phyloP scores from a whole-genome alignment of 2,797 vertebrate genomes.

The Lacerta agilis region DNA sequence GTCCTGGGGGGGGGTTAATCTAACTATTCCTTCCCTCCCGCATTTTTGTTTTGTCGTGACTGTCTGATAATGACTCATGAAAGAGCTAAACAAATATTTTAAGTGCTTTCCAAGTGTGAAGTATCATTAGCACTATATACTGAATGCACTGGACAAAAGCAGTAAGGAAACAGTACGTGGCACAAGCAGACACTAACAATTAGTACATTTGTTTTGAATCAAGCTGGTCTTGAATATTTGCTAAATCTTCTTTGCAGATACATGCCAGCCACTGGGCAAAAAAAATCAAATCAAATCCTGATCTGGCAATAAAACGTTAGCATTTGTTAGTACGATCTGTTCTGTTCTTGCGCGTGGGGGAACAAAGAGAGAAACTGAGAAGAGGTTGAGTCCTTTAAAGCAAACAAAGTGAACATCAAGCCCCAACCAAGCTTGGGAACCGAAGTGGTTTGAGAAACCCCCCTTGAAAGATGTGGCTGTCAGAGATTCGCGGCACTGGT shows the following conservation, averaged over 20 bases:
- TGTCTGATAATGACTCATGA: background rate
- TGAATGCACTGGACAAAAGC: background rate
- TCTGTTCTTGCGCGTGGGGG: background rate
- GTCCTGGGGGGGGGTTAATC: background rate
- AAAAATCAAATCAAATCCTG: background rate
- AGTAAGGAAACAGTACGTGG: fast-evolving
- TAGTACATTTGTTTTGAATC: slow-evolving; percentile 7
- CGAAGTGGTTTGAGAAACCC: background rate
- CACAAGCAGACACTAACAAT: fast-evolving
- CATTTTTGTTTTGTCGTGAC: too few species aligned
- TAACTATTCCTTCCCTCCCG: background rate
- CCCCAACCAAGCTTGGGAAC: background rate
- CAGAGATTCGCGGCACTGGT: background rate
- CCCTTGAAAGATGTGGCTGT: background rate
- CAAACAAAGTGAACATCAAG: slow-evolving; percentile 18
- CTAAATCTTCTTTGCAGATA: background rate
- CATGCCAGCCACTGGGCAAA: slow-evolving; percentile 1
- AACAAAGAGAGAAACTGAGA: background rate
- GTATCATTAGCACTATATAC: background rate
- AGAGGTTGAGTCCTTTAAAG: slow-evolving; percentile 15
- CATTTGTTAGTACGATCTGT: background rate
- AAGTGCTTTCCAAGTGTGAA: background rate
- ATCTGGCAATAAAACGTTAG: background rate
- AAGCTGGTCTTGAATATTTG: fast-evolving
- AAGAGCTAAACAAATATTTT: fast-evolving